Conservation (phyloP, 2,888 invertebrate genomes). For the Myopa testacea region DNA sequence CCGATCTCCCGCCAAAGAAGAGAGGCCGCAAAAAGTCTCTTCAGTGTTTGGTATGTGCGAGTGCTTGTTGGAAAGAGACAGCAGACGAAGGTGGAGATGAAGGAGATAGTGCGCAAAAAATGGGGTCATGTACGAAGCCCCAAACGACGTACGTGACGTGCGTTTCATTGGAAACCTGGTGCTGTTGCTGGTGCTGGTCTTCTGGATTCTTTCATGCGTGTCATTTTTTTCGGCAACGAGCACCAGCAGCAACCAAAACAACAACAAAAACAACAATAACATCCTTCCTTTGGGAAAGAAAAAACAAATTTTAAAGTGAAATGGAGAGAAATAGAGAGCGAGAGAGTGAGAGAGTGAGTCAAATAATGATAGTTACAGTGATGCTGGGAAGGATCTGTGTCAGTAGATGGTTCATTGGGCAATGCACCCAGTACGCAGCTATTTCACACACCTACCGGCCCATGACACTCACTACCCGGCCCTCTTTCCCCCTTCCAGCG, state of each 20-base stretch:
- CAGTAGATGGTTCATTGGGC: neutral
- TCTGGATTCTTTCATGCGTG: constrained; percentile 14
- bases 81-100: constrained; percentile 2
- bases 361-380: neutral
- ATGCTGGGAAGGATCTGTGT: neutral
- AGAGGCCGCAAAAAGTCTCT: neutral
- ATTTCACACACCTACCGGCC: neutral
- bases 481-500: no score
- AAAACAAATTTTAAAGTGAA: constrained; percentile 1
- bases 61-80: constrained; percentile 1
- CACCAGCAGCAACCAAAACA: constrained; percentile 18
- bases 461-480: neutral
- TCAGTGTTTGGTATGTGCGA: no score
- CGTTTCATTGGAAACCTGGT: constrained; percentile 33
- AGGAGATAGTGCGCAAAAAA: constrained; percentile 44
- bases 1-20: neutral
- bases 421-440: constrained; percentile 6
- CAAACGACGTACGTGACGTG: constrained; percentile 34
- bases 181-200: constrained; percentile 23
- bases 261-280: constrained; percentile 19
- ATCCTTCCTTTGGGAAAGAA: constrained; percentile 34
- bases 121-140: constrained; percentile 52
- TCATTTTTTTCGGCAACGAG: constrained; percentile 12
- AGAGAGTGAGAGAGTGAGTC: neutral
- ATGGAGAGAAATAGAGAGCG: neutral